A percentile compares a stretch with the other conserved stretches of the same genome.
Evolutionary conservation across 2,113 vertebrate species (phyloP).

Genomic region (Hippocampus guttulatus): DNA sequence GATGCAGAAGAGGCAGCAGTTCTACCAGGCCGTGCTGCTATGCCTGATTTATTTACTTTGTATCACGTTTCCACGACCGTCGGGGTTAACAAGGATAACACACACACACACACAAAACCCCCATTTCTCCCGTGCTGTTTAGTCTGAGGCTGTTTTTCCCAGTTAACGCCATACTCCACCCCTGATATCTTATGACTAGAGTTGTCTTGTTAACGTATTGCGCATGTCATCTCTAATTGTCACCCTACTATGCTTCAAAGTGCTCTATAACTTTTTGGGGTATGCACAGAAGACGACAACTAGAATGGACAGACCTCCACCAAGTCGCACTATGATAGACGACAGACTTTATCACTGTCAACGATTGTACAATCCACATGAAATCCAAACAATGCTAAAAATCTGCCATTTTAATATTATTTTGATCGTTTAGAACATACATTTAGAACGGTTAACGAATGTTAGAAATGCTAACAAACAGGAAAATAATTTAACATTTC

Average conservation of each 20-base stretch:
- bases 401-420: too few relatives aligned
- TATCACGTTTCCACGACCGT: slow-evolving; percentile 63
- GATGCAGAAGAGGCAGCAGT: slow-evolving; percentile 24
- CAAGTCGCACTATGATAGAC: background rate
- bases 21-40: slow-evolving; percentile 54
- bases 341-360: too few relatives aligned
- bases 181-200: background rate
- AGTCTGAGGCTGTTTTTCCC: slow-evolving; percentile 73
- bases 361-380: too few relatives aligned
- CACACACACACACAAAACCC: slow-evolving; percentile 7
- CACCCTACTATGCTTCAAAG: background rate
- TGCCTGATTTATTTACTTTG: slow-evolving; percentile 66
- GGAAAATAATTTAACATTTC: too few relatives aligned
- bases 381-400: too few relatives aligned
- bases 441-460: background rate
- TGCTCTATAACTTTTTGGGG: background rate
- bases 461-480: too few relatives aligned
- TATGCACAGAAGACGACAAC: background rate
- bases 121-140: slow-evolving; percentile 57
- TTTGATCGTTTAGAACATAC: background rate
- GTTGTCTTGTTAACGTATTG: background rate
- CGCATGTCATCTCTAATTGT: background rate
- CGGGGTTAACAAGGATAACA: slow-evolving; percentile 64
- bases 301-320: background rate
- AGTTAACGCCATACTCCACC: slow-evolving; percentile 28